Conservation (phyloP, 2,797 vertebrate species). For the Furcifer pardalis region DNA sequence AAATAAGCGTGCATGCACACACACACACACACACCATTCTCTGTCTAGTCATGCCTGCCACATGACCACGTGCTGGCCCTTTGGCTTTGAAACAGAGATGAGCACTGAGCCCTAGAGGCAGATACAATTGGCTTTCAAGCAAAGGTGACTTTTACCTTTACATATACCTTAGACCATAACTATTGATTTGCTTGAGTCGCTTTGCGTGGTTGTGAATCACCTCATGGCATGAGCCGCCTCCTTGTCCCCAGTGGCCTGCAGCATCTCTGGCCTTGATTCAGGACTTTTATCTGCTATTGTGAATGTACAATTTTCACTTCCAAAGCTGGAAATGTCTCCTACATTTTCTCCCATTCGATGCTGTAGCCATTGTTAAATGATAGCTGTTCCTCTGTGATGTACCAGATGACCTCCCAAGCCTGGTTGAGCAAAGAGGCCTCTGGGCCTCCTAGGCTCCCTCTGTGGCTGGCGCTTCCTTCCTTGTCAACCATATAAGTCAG, state of each 20-base stretch:
- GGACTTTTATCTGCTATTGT: background rate
- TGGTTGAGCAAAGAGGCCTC: conserved; percentile 38
- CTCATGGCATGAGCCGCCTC: background rate
- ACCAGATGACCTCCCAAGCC: background rate
- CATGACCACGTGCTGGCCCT: too few species aligned
- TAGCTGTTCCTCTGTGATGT: background rate
- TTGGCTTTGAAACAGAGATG: too few species aligned
- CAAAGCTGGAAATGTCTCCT: too few species aligned
- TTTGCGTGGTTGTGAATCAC: background rate
- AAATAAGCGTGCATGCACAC: too few species aligned
- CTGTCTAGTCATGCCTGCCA: too few species aligned
- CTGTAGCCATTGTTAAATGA: background rate
- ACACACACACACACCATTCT: too few species aligned
- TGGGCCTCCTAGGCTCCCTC: conserved; percentile 20
- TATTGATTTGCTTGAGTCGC: accelerated
- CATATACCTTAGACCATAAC: too few species aligned
- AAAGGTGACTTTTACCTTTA: too few species aligned
- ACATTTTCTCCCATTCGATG: background rate
- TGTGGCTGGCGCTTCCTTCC: background rate
- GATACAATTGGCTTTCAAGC: too few species aligned
- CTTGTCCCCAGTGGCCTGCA: background rate
- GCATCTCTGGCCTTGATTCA: background rate
- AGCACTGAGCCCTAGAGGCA: too few species aligned
- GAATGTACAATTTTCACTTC: background rate
- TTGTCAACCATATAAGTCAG: background rate